Evolutionary conservation across 2,888 invertebrate genomes (phyloP).

Genomic region (Eurytoma adleriae): DNA sequence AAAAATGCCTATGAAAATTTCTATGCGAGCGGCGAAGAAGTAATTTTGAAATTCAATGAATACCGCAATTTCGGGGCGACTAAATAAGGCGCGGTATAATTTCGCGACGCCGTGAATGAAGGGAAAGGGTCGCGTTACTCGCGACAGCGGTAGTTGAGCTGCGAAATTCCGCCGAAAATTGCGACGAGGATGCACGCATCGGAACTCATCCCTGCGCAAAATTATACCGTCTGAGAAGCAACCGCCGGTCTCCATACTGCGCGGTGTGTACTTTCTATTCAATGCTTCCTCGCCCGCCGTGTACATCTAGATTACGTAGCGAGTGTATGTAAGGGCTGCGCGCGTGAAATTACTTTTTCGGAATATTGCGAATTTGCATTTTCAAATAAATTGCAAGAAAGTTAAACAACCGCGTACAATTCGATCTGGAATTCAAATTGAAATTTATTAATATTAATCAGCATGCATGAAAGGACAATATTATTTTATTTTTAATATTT

Average conservation of each 20-base stretch:
- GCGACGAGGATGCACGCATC: not conserved
- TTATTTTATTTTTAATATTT: no score
- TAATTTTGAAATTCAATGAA: not conserved
- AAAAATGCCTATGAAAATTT: not conserved
- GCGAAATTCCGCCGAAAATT: slow-evolving; percentile 19
- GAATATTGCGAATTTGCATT: slow-evolving; percentile 12
- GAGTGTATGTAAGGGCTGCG: not conserved
- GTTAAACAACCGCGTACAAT: no score
- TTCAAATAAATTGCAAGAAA: not conserved
- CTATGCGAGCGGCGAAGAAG: not conserved
- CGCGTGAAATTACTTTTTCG: slow-evolving; percentile 9
- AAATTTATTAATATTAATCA: no score
- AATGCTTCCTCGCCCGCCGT: not conserved
- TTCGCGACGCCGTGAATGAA: no score
- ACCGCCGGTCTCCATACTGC: not conserved
- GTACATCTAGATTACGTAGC: not conserved
- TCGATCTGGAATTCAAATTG: no score
- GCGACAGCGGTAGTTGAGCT: not conserved
- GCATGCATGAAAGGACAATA: no score
- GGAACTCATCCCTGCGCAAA: slow-evolving; percentile 16
- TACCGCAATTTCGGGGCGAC: no score
- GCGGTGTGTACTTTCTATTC: not conserved
- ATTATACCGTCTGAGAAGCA: slow-evolving; percentile 34
- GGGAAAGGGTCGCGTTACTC: no score
- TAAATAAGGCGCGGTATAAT: no score